Base-by-base conservation (phyloP, 2,113 vertebrate species). In the Barbus barbus region DNA sequence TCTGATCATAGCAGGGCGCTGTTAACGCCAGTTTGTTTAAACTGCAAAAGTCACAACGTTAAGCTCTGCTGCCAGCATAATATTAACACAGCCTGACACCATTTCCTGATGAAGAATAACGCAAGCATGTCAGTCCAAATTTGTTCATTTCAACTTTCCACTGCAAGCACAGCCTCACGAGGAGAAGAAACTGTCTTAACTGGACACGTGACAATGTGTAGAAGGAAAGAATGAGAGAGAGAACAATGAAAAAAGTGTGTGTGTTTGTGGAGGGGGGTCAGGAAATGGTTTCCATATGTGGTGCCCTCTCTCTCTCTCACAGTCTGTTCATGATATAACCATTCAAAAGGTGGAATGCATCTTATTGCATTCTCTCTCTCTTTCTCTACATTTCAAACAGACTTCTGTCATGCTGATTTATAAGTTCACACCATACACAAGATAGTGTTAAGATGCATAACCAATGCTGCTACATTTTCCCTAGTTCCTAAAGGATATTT, bases 31-130 rank as follows among this genome's bases (percentile, higher is more conserved):
- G 53, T 72, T 38, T 44, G 24, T 73, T 83, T 72, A 73, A 73
- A 61, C 22, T 11, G 38, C 11, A 46, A 44, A 72, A 46, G 81
- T 74, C 33, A 58, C 48, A 58, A 31, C 1, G 41, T 44, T 82
- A 18, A 53, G 46, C 38, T 44, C 46, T 20, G 56, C 82, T 36
- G 67, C 72, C 38, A 61, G 41, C 60, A 18, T 63, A 60, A 51
- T 77, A 75, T 78, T 86, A 75, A 82, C 85, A 78, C 26, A 56
- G 74, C 63, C 18, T 75, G 85, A 77, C 73, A 82, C 51, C 26
- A 82, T 77, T 83, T 86, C 73, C 85, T 82, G 73, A 69, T 31
- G 74, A 67, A 58, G 38, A 77, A 60, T 82, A 81, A 82, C 84
- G 53, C 75, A 77, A 58, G n/a, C 80, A 71, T 28, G 56, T 78